Base-by-base conservation (phyloP, 1,140 invertebrate species). In the Drosophila biarmipes region DNA sequence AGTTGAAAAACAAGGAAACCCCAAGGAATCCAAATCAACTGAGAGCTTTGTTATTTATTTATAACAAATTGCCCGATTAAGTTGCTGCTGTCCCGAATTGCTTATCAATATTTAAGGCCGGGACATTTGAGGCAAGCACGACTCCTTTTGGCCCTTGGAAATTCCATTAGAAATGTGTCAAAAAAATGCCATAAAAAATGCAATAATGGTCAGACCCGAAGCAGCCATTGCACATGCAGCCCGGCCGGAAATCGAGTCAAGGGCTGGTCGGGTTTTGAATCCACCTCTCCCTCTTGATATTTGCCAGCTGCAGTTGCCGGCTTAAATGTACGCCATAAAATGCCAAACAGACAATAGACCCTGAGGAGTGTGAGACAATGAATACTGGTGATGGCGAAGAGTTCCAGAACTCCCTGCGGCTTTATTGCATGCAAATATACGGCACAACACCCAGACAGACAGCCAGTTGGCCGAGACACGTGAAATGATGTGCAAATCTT, bases 401-500 rank as follows among this genome's bases (percentile, higher is more conserved):
- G 34, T 15, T 42, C 34, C 59, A 24, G 0, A 64, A 57, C 61
- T 85, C 73, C 81, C 73, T 86, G 80, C 62, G 82, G 82, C 68
- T 58, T 86, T 82, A 69, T 82, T 82, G 79, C 73, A 81, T 81
- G 79, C 79, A 82, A 81, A 81, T 81, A 67, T 24, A 62, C 78
- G 72, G 34, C 51, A 59, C 19, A 71, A 45, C 54, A 68, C 27
- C 38, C 42, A 73, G 49, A 49, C 43, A 46, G 55, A 29, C 61
- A 80, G 80, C 61, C 73, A 81, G 56, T 86, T 87, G 82, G 73
- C 27, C 66, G 78, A 66, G 82, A 86, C 81, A 87, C 81, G 81
- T 86, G 82, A 86, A 86, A 85, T 85, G 81, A 85, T 86, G 81
- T 85, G 81, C 81, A 85, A 85, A 85, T 85, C 81, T 85, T 85